Base-by-base conservation (phyloP, 92 coral and sea anemone species). In the Paragorgia papillata region DNA sequence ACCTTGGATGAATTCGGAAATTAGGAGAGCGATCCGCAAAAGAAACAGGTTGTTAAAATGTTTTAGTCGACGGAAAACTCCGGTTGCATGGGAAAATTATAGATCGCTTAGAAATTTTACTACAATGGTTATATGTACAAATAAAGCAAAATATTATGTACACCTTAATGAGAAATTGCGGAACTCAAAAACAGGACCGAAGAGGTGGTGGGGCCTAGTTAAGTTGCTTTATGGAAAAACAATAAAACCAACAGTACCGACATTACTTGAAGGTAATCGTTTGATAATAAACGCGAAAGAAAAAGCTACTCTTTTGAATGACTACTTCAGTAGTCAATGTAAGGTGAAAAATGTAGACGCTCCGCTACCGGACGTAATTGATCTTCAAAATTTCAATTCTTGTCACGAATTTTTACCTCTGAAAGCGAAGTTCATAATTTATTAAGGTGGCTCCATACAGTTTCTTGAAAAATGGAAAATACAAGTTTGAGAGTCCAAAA, bases 1-100 rank as follows among this genome's bases (percentile, higher is more conserved):
- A 81, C 88, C 85, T 33, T 80, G 82, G 88, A 80, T 84, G 84
- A 73, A 80, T 62, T 68, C 80, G n/a, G n/a, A n/a, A n/a, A n/a
- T n/a, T n/a, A n/a, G n/a, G n/a, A n/a, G n/a, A n/a, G n/a, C n/a
- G n/a, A n/a, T n/a, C n/a, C n/a, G n/a, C n/a, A 27, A 80, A 79
- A 82, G 69, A 20, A 63, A 63, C 20, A 33, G 69, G n/a, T 46
- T 82, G 49, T 68, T 82, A 57, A 76, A 82, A 86, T 56, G 49
- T 30, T 71, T 62, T 69, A 43, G 66, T 43, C 76, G 66, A n/a
- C 58, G 67, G 5, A 84, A 79, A 79, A 78, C 63, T 28, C 82
- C 51, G 34, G 56, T n/a, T 27, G 59, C 63, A 44, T 84, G 84
- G 88, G 82, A 69, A 50, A 85, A 79, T 15, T 85, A 85, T 34